Evolutionary conservation across 1,140 invertebrate genomes (phyloP), one percentile per base, ranked within the genome.

Genomic region (Drosophila bocqueti): DNA sequence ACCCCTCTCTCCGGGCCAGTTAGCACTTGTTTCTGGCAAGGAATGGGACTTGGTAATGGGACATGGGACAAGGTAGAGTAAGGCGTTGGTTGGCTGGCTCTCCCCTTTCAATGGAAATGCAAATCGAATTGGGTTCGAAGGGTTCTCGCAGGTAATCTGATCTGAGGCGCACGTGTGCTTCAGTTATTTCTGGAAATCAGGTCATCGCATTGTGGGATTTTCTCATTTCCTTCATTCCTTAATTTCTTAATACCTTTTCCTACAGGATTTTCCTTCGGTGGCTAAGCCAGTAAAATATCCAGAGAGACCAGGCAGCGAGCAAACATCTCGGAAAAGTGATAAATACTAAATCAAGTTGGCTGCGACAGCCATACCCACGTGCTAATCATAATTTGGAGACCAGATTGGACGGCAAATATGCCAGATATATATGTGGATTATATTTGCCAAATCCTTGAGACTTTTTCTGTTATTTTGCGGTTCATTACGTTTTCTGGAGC

Each of bases 401-500:
- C 54, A 67, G 49, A 68, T 71, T 68, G 67, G 64, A 68, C 49
- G 24, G 67, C 49, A 69, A 71, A 71, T 57, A 71, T 68, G 45
- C 26, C 13, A 24, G 57, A 40, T 57, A 24, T 55, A 54, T 18
- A 34, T 38, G 9, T 49, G 9, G n/a, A 11, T 50, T 11, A 65
- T 54, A 45, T 45, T 66, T 52, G 47, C 62, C 64, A 47, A 62
- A 61, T 57, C 50, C 49, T 71, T 42, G 45, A 46, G 59, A 55
- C 54, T 57, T 74, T 64, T 81, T 55, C 49, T 71, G 75, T 77
- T 81, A 78, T 84, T 81, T 77, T 77, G 81, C 66, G 82, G 77
- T 84, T 85, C 82, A 84, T 85, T 84, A 81, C 76, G 68, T 83
- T 89, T 89, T 89, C 68, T 75, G 61, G 83, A 84, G 81, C 81